These are phyloP conservation scores for Acipenser transmontanus DNA, from an alignment of 2,797 vertebrate genomes.

Conservation along the genomic window DNA sequence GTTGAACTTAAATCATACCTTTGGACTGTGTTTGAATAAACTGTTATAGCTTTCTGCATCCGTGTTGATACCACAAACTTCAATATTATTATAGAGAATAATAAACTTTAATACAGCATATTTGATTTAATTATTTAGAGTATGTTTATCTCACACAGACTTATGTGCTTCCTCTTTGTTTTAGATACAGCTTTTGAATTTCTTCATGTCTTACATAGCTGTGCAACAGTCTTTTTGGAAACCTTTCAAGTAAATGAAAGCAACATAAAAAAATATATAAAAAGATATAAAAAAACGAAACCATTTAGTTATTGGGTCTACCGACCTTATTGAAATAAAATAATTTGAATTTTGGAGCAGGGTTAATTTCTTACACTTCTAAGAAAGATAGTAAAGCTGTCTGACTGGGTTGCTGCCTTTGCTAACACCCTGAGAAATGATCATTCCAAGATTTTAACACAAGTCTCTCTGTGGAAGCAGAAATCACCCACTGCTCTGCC, in stretches of 20 bases:
- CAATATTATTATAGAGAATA: conserved; percentile 33
- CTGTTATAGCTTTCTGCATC: conserved; percentile 55
- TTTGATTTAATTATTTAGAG: too few species aligned
- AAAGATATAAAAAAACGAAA: too few species aligned
- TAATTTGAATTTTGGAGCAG: too few species aligned
- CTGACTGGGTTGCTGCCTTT: conserved; percentile 45
- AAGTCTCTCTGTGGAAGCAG: conserved; percentile 55
- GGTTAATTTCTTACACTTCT: not conserved
- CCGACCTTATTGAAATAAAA: too few species aligned
- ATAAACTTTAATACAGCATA: not conserved
- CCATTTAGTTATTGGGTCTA: too few species aligned
- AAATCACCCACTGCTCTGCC: conserved; percentile 28
- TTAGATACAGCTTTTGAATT: too few species aligned
- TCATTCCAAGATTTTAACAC: conserved; percentile 63
- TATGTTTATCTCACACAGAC: too few species aligned
- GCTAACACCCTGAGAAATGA: conserved; percentile 57
- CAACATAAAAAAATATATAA: too few species aligned
- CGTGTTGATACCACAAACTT: conserved; percentile 57
- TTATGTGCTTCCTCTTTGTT: too few species aligned
- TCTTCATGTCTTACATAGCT: too few species aligned
- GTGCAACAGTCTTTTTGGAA: too few species aligned
- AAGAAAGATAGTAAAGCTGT: conserved; percentile 55
- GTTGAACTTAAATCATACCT: conserved; percentile 68
- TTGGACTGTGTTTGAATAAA: conserved; percentile 60
- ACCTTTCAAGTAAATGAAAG: too few species aligned